Percentiles rank a stretch among this genome's conserved stretches.
These are phyloP conservation scores for Nesidiocoris tenuis DNA, from an alignment of 2,888 invertebrate species.

Conservation along the genomic window DNA sequence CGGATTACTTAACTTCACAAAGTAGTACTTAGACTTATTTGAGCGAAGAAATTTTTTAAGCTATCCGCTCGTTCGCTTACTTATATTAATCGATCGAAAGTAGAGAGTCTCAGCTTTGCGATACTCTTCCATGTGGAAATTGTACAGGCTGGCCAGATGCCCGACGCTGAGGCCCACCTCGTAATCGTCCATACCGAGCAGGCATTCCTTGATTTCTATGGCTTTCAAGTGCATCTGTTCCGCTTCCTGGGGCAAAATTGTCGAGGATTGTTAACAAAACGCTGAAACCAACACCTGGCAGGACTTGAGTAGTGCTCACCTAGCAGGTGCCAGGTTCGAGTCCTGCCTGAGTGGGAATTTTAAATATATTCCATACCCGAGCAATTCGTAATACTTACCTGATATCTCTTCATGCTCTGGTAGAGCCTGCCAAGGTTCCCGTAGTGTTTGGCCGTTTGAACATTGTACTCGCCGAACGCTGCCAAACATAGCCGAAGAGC, in stretches of 20 bases:
- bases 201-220: slow-evolving; percentile 85
- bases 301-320: background rate
- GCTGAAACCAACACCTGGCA: background rate
- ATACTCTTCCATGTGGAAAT: slow-evolving; percentile 89
- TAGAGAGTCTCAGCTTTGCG: slow-evolving; percentile 84
- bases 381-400: too few species aligned
- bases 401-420: slow-evolving; percentile 87
- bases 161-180: slow-evolving; percentile 90
- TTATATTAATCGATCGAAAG: slow-evolving; percentile 82
- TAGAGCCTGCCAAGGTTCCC: slow-evolving; percentile 91
- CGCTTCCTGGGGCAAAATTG: slow-evolving; percentile 65
- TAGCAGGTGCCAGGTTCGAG: too few species aligned
- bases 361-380: too few species aligned
- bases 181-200: slow-evolving; percentile 79
- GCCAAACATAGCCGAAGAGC: slow-evolving; percentile 76
- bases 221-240: slow-evolving; percentile 90
- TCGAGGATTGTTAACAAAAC: too few species aligned
- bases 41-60: too few species aligned
- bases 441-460: slow-evolving; percentile 94
- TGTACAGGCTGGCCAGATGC: slow-evolving; percentile 90
- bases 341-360: too few species aligned
- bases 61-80: too few species aligned
- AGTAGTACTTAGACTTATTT: background rate
- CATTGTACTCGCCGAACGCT: slow-evolving; percentile 88
- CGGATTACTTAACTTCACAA: too few species aligned